Evolutionary conservation across 1,140 invertebrate genomes (phyloP).

Genomic region (Hestina assimilis): DNA sequence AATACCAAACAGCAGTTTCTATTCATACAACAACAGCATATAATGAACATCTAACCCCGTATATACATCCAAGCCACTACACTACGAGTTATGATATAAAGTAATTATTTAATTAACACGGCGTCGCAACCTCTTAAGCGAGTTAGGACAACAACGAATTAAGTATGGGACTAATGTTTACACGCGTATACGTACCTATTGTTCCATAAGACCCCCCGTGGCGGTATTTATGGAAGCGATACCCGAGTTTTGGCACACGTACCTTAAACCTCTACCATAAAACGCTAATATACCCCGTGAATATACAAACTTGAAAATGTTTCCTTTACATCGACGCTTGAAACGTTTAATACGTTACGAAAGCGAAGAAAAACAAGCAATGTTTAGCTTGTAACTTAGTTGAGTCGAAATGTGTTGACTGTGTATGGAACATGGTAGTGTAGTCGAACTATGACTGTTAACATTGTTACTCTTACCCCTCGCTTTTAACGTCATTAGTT

Average conservation of each 20-base stretch:
- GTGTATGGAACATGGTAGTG: conserved; percentile 15
- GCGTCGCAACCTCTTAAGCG: conserved; percentile 70
- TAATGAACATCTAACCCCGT: conserved; percentile 5
- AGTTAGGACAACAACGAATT: conserved; percentile 72
- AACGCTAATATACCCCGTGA: neutral
- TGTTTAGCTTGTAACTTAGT: neutral
- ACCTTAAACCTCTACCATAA: conserved; percentile 22
- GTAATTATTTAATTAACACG: conserved; percentile 76
- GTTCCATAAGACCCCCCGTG: conserved; percentile 57
- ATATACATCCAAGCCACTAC: conserved; percentile 38
- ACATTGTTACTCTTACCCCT: conserved; percentile 70
- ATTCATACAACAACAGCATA: neutral
- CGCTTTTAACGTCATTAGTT: conserved; percentile 72
- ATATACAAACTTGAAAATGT: neutral
- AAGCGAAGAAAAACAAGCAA: neutral
- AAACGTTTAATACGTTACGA: neutral
- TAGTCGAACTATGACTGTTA: conserved; percentile 66
- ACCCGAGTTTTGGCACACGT: conserved; percentile 68
- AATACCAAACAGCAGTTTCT: too few species aligned
- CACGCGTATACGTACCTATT: conserved; percentile 68
- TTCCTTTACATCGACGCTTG: neutral
- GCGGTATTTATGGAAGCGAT: conserved; percentile 65
- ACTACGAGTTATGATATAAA: conserved; percentile 64
- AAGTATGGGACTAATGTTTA: conserved; percentile 72
- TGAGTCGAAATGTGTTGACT: neutral